Percentiles rank a stretch among this genome's conserved stretches.
Evolutionary conservation across 1,140 invertebrate genomes (phyloP).

Genomic region (Drosophila nikananu): DNA sequence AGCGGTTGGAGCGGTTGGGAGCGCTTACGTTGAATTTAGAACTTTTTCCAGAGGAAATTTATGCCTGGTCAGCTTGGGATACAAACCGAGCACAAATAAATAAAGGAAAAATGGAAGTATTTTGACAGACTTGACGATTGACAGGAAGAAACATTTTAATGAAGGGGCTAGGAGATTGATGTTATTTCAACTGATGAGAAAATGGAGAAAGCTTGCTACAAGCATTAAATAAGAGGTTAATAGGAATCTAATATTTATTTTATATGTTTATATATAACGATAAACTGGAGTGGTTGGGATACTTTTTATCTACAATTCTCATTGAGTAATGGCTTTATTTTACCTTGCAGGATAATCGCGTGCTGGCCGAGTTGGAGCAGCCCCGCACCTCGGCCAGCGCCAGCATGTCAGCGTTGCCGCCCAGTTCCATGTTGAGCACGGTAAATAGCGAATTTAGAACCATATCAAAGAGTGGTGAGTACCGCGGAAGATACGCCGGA

Average conservation of each 20-base stretch:
- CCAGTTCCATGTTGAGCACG: slow-evolving; percentile 83
- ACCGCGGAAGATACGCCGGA: neutral
- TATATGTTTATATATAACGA: neutral
- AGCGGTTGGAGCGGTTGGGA: neutral
- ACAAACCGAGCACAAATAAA: neutral
- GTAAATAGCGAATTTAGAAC: slow-evolving; percentile 85
- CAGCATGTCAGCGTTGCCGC: slow-evolving; percentile 79
- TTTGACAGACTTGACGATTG: neutral
- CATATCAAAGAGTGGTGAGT: slow-evolving; percentile 85
- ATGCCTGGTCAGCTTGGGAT: neutral
- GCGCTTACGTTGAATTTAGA: slow-evolving; percentile 50
- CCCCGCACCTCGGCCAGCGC: slow-evolving; percentile 87
- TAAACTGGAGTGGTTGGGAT: neutral
- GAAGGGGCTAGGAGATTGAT: no score
- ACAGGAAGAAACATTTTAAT: neutral
- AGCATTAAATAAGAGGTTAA: no score
- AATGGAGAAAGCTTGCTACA: no score
- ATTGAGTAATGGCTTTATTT: neutral
- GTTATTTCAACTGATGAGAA: no score
- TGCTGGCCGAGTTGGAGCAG: slow-evolving; percentile 95
- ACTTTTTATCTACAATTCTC: neutral
- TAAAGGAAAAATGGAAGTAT: neutral
- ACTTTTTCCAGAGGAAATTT: slow-evolving; percentile 6
- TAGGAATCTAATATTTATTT: no score
- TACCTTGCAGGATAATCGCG: slow-evolving; percentile 88